Base-by-base conservation (phyloP, 2,888 invertebrate species). In the Archips xylosteana region DNA sequence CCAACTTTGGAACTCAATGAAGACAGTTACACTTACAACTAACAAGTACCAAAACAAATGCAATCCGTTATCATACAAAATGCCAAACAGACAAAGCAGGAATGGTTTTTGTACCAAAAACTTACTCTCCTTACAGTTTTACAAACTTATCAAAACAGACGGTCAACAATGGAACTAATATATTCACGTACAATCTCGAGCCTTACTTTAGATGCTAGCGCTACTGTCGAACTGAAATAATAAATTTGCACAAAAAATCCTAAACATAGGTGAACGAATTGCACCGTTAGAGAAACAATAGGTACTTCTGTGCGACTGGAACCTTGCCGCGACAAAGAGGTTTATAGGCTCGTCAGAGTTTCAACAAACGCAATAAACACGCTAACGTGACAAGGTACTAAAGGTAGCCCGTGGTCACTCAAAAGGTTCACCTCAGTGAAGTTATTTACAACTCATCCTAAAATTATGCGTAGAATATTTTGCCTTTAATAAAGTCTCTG, bases 221-320 rank as follows among this genome's bases (percentile, higher is more conserved):
- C 15, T 13, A 45, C 51, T n/a, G 3, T 4, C 6, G 2, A 34
- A 32, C 1, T 8, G 63, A 57, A 69, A 12, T 59, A 0, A 9
- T 64, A 60, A 64, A 32, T 34, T 63, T 57, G 73, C 54, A 13
- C 15, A 13, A 15, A 63, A 47, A 61, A 34, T 49, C 45, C 23
- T 63, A 34, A 36, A 36, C 15, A 68, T 42, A 73, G 68, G 68
- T 73, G 73, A 68, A 68, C 68, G 51, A 69, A 73, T 64, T 45
- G 49, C 34, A 32, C 72, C 59, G 73, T 73, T 73, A 72, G 10
- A 39, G 63, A 63, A 73, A 73, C 67, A 73, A 68, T 49, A 64
- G 23, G 23, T 23, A 32, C 63, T 63, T 49, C 49, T 68, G 13
- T 49, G n/a, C 15, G 10, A 2, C 10, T 36, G 36, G 65, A 39